A percentile compares a stretch with the other conserved stretches of the same genome.
phyloP scores from a whole-genome alignment of 2,888 invertebrate species.

The Schizaphis graminum region DNA sequence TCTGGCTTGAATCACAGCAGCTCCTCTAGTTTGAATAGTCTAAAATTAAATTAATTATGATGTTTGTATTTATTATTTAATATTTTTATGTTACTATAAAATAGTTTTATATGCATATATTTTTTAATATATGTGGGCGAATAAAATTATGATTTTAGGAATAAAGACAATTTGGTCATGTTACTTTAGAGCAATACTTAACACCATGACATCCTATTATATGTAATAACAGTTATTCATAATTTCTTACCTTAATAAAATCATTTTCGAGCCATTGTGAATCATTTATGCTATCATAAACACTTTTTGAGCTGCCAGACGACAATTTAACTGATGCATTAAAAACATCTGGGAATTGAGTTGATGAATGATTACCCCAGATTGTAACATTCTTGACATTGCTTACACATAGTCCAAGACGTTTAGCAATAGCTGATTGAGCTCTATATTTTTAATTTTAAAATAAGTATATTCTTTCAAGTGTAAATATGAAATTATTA shows the following conservation, averaged over 20 bases:
- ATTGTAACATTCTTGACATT: conserved; percentile 92
- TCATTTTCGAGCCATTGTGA: conserved; percentile 83
- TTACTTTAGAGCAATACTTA: background rate
- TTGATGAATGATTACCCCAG: conserved; percentile 99
- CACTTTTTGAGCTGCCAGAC: conserved; percentile 75
- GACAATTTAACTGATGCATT: conserved; percentile 77
- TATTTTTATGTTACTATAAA: background rate
- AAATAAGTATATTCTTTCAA: background rate
- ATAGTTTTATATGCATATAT: background rate
- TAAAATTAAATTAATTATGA: conserved; percentile 70
- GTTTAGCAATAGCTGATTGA: conserved; percentile 86
- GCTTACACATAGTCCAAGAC: conserved; percentile 74
- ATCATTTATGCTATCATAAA: conserved; percentile 83
- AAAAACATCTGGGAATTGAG: conserved; percentile 95
- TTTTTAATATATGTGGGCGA: background rate
- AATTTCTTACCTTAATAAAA: conserved; percentile 78
- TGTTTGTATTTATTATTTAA: background rate
- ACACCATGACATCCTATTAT: background rate
- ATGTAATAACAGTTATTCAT: background rate
- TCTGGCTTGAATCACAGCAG: conserved; percentile 95
- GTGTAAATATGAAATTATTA: background rate
- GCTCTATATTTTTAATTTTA: conserved; percentile 76
- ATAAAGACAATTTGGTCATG: background rate
- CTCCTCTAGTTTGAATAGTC: conserved; percentile 96
- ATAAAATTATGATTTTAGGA: background rate